Evolutionary conservation across 1,140 invertebrate species (phyloP).

Genomic region (Aphis craccivora): DNA sequence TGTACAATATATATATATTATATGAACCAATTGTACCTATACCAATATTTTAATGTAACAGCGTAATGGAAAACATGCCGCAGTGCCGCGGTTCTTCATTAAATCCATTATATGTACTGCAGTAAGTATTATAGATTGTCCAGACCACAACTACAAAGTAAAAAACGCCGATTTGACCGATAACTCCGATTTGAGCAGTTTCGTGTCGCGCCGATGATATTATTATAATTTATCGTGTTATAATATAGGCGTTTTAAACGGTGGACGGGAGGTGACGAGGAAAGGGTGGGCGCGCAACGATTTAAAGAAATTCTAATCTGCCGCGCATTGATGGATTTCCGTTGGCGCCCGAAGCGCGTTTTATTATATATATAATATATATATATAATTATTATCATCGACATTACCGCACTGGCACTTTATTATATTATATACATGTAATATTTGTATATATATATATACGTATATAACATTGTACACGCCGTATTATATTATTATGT

Average conservation of each 20-base stretch:
- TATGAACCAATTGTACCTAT: no score
- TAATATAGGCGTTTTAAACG: background rate
- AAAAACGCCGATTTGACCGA: background rate
- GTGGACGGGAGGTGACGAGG: background rate
- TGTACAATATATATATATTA: background rate
- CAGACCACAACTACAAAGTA: constrained; percentile 3
- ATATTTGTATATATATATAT: background rate
- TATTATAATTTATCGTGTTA: constrained; percentile 6
- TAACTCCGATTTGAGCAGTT: background rate
- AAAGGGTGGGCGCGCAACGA: background rate
- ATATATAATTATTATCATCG: background rate
- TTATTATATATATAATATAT: background rate
- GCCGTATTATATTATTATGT: background rate
- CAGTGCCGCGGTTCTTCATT: background rate
- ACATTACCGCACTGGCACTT: background rate
- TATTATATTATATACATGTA: no score
- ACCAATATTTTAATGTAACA: background rate
- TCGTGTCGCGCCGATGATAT: background rate
- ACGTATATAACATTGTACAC: background rate
- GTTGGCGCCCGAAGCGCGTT: background rate
- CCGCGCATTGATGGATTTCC: background rate
- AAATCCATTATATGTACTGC: background rate
- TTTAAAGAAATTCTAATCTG: constrained; percentile 18
- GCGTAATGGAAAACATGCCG: background rate
- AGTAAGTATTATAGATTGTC: background rate